These are phyloP conservation scores for Rhynchonycteris naso DNA, from an alignment of 2,797 vertebrate genomes.

Conservation along the genomic window DNA sequence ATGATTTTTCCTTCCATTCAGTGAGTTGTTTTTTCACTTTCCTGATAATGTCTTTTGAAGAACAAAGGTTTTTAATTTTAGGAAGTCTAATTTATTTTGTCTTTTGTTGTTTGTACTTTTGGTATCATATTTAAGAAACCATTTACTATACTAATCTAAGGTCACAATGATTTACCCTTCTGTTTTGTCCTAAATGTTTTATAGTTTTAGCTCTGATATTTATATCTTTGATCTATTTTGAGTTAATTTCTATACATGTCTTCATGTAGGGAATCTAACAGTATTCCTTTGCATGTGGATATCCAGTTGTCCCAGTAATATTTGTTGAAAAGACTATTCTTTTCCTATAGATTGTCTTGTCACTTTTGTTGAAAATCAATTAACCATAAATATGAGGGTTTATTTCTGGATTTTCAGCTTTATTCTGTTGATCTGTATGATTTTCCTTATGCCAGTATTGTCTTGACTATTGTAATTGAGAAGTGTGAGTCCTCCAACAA, in stretches of 20 bases:
- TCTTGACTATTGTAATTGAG: conserved; percentile 41
- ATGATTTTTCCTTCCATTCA: background rate
- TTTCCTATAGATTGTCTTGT: background rate
- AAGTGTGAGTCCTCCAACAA: background rate
- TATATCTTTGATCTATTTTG: conserved; percentile 21
- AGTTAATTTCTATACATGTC: conserved; percentile 1
- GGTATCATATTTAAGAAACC: background rate
- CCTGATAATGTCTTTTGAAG: background rate
- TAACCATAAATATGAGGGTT: conserved; percentile 4
- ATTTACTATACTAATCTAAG: background rate
- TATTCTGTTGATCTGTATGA: background rate
- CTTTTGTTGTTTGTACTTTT: background rate
- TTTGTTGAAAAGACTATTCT: conserved; percentile 14
- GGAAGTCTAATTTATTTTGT: background rate
- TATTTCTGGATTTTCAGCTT: conserved; percentile 24
- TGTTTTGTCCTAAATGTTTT: conserved; percentile 2
- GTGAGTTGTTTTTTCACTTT: conserved; percentile 19
- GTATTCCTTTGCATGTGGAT: conserved; percentile 21
- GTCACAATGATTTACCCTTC: background rate
- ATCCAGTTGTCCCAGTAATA: background rate
- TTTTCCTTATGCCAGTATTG: background rate
- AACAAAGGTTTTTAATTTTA: conserved; percentile 15
- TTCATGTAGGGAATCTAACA: background rate
- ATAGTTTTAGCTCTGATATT: background rate
- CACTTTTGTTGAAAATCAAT: background rate